These are phyloP conservation scores for Cinara cedri DNA, from an alignment of 2,888 invertebrate species.

Conservation along the genomic window DNA sequence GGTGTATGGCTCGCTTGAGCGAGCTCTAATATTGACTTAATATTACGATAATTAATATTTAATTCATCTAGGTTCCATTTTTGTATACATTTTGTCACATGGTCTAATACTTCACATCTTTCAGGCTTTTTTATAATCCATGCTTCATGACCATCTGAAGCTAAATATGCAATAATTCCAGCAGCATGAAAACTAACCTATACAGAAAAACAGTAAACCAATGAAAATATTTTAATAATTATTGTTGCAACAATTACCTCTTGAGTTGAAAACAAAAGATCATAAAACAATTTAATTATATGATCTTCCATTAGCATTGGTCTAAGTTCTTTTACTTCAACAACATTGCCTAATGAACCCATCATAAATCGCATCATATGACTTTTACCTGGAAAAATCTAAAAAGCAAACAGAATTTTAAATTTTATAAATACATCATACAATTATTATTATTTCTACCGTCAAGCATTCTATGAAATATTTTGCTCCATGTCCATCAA, in stretches of 20 bases:
- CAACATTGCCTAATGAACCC: conserved; percentile 95
- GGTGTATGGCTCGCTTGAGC: conserved; percentile 84
- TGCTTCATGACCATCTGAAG: conserved; percentile 83
- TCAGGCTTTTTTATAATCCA: conserved; percentile 80
- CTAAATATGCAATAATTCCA: conserved; percentile 93
- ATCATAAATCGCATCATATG: conserved; percentile 96
- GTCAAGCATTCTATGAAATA: conserved; percentile 86
- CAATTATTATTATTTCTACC: conserved; percentile 66
- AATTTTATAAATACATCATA: background rate
- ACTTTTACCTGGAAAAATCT: conserved; percentile 87
- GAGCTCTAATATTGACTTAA: conserved; percentile 89
- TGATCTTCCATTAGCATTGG: conserved; percentile 82
- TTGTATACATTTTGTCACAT: conserved; percentile 82
- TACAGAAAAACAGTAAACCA: conserved; percentile 26
- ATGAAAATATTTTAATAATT: conserved; percentile 6
- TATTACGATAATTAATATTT: conserved; percentile 96
- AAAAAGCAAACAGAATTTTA: conserved; percentile 59
- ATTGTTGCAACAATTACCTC: conserved; percentile 94
- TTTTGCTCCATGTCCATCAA: conserved; percentile 86
- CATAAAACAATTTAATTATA: conserved; percentile 85
- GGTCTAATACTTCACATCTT: conserved; percentile 73
- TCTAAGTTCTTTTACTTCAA: conserved; percentile 85
- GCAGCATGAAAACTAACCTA: conserved; percentile 93
- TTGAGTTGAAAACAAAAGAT: conserved; percentile 80
- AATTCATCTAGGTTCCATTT: conserved; percentile 87